These are phyloP conservation scores for Eurypyga helias DNA, from an alignment of 2,113 vertebrate species.

Conservation along the genomic window DNA sequence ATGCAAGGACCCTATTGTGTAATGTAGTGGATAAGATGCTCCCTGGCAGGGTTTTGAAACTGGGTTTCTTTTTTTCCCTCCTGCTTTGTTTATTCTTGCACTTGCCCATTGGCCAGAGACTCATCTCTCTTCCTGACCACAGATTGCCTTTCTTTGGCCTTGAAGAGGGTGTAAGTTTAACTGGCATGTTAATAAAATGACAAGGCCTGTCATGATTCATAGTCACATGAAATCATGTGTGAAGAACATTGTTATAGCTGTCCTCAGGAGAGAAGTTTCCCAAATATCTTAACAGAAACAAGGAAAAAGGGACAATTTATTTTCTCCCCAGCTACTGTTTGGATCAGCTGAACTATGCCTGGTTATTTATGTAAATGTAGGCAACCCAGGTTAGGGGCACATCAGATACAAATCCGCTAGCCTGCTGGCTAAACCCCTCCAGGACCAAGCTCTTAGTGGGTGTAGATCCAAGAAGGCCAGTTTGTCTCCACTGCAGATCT, in stretches of 20 bases:
- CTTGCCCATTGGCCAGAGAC: background rate
- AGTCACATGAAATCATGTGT: background rate
- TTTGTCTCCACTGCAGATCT: background rate
- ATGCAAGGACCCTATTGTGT: background rate
- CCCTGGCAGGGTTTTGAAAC: background rate
- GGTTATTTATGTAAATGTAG: background rate
- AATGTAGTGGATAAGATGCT: background rate
- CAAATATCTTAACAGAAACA: background rate
- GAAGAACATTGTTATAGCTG: background rate
- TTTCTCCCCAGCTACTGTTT: background rate
- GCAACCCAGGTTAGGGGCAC: background rate
- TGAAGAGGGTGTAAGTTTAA: background rate
- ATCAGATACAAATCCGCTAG: background rate
- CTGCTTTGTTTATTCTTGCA: background rate
- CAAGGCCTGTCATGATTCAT: background rate
- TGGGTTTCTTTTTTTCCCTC: background rate
- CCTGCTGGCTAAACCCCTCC: too few species aligned
- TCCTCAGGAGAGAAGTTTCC: background rate
- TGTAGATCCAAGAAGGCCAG: background rate
- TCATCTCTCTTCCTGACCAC: background rate
- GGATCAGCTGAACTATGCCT: background rate
- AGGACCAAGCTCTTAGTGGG: background rate
- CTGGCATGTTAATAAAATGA: background rate
- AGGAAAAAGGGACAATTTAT: background rate
- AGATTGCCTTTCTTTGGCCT: background rate